These are phyloP conservation scores for Cataglyphis hispanica DNA, from an alignment of 1,140 invertebrate genomes.

Conservation along the genomic window DNA sequence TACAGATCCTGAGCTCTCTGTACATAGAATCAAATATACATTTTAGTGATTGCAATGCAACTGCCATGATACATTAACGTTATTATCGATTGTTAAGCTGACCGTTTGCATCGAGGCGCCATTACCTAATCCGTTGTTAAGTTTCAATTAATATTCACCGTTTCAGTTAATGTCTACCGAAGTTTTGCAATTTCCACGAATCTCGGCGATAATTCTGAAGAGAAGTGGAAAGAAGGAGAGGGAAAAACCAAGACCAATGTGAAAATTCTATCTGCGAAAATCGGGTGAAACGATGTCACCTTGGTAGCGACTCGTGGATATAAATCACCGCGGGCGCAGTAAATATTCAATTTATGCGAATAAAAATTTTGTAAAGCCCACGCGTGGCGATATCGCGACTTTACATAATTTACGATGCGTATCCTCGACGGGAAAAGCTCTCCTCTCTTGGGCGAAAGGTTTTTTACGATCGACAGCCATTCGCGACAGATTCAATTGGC, in stretches of 20 bases:
- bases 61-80: background rate
- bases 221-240: too few species aligned
- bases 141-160: constrained; percentile 47
- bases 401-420: constrained; percentile 30
- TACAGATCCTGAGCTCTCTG: background rate
- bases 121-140: constrained; percentile 50
- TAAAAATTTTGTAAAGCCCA: constrained; percentile 30
- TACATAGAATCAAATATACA: background rate
- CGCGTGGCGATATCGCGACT: background rate
- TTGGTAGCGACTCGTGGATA: background rate
- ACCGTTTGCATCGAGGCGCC: background rate
- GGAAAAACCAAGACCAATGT: background rate
- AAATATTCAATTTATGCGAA: constrained; percentile 47
- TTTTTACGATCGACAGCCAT: background rate
- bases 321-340: constrained; percentile 9
- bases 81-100: constrained; percentile 34
- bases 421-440: background rate
- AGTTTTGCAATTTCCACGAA: background rate
- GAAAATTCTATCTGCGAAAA: constrained; percentile 2
- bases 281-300: background rate
- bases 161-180: constrained; percentile 46
- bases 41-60: background rate
- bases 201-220: background rate
- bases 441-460: background rate
- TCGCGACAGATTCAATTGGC: constrained; percentile 25